Evolutionary conservation across 2,113 vertebrate species (phyloP).

Genomic region (Phrynosoma platyrhinos): DNA sequence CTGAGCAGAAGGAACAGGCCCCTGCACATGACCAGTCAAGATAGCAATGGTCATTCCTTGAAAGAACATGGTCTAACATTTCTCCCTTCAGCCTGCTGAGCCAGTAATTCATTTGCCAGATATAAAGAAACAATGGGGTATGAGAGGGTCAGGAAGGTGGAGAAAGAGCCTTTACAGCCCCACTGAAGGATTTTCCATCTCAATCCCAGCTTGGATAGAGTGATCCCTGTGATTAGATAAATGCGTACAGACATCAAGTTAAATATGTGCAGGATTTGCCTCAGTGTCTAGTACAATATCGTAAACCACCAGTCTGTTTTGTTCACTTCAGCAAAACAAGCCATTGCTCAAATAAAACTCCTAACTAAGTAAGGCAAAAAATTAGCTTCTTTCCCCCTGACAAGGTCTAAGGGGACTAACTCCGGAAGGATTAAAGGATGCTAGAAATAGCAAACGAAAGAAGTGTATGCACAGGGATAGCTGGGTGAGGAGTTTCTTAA

Average conservation of each 20-base stretch:
- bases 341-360: conserved; percentile 55
- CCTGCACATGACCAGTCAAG: not conserved
- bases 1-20: conserved; percentile 4
- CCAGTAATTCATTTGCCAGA: conserved; percentile 33
- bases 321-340: conserved; percentile 71
- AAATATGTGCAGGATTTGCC: conserved; percentile 75
- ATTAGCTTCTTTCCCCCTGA: conserved; percentile 36
- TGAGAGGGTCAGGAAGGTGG: conserved; percentile 11
- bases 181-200: not conserved
- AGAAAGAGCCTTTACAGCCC: conserved; percentile 18
- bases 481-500: conserved; percentile 46
- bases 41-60: not conserved
- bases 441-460: conserved; percentile 55
- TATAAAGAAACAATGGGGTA: not conserved
- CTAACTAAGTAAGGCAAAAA: conserved; percentile 61
- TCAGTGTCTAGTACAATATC: conserved; percentile 73
- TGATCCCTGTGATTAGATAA: conserved; percentile 77
- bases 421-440: conserved; percentile 60
- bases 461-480: conserved; percentile 19
- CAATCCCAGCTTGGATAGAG: not conserved
- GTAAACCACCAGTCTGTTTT: conserved; percentile 55
- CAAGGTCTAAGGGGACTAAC: conserved; percentile 17
- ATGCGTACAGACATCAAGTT: conserved; percentile 73
- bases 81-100: conserved; percentile 28
- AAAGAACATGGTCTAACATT: accelerated